Base-by-base conservation (phyloP, 2,113 vertebrate species). In the Atractosteus spatula region DNA sequence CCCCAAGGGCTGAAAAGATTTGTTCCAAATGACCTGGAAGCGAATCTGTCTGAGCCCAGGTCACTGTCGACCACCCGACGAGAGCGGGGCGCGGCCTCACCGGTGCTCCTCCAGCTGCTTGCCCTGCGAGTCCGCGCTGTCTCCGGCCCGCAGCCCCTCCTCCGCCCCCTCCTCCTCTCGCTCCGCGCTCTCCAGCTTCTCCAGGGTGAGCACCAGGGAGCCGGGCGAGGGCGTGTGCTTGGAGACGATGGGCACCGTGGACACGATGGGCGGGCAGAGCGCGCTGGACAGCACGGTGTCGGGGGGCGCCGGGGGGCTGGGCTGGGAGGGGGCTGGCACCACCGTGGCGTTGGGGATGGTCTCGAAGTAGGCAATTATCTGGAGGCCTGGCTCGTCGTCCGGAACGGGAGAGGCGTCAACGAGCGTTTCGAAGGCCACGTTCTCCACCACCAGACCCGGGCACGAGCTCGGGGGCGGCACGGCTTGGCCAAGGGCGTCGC, bases 221-320 rank as follows among this genome's bases (percentile, higher is more conserved):
- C 68, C 3, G 0, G 77, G 51, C 0, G 79, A 7, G 0, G 81
- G 55, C 0, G 76, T 41, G 1, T 89, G 84, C 64, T 89, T 90
- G 14, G 90, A 91, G 8, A 91, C 82, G 0, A 92, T 89, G 0
- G 93, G 92, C 16, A 93, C 70, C 0, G 89, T 91, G 3, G 92
- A 93, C 0, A 87, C 71, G 10, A 94, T 87, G 77, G 92, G 92
- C 2, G 81, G 68, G 64, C 83, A 83, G 13, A 92, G 80, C 1
- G 92, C 88, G 0, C 90, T 82, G 0, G 91, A 91, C 42, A 93
- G 74, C 7, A 92, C 77, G 0, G 89, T 92, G 3, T 92, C 86
- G 0, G 88, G 81, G 41, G 81, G 0, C 0, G 69, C 41, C 71
- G 41, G 44, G 62, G 82, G 71, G 74, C 41, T 65, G 61, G 82